Percentiles rank a stretch among this genome's conserved stretches.
These are phyloP conservation scores for Maylandia zebra DNA, from an alignment of 2,113 vertebrate genomes.

Conservation along the genomic window DNA sequence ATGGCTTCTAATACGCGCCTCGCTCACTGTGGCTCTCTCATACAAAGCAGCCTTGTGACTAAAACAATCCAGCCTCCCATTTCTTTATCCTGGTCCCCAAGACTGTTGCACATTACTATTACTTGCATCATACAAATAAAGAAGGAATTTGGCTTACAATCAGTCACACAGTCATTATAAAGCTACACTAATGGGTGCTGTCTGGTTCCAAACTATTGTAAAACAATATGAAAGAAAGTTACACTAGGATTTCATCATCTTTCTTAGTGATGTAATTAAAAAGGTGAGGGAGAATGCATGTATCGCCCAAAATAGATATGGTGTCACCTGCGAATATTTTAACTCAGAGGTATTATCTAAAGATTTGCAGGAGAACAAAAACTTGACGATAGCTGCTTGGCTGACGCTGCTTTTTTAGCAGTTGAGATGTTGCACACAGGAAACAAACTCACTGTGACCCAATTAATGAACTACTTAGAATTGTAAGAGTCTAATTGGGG, in stretches of 20 bases:
- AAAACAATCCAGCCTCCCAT: constrained; percentile 20
- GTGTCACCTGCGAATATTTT: constrained; percentile 7
- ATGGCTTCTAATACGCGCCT: constrained; percentile 12
- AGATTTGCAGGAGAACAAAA: background rate
- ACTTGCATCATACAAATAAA: constrained; percentile 74
- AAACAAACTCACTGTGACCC: constrained; percentile 42
- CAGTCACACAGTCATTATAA: constrained; percentile 65
- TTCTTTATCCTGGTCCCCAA: constrained; percentile 34
- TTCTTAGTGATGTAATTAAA: constrained; percentile 55
- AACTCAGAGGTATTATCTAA: background rate
- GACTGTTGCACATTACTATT: constrained; percentile 61
- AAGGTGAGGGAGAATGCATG: constrained; percentile 15
- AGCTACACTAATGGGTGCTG: constrained; percentile 57
- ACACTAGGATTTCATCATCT: constrained; percentile 67
- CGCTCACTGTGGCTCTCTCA: constrained; percentile 12
- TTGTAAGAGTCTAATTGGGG: constrained; percentile 21
- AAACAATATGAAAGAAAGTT: constrained; percentile 60
- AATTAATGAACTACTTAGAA: constrained; percentile 53
- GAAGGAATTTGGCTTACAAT: constrained; percentile 66
- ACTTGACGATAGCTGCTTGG: background rate
- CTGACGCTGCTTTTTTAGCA: background rate
- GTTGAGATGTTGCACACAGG: background rate
- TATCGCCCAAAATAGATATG: constrained; percentile 6
- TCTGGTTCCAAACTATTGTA: constrained; percentile 60
- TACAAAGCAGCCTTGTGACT: constrained; percentile 43